Evolutionary conservation across 64 coral and sea anemone genomes (phyloP), one percentile per base, ranked within the genome.

Genomic region (Orbicella faveolata): DNA sequence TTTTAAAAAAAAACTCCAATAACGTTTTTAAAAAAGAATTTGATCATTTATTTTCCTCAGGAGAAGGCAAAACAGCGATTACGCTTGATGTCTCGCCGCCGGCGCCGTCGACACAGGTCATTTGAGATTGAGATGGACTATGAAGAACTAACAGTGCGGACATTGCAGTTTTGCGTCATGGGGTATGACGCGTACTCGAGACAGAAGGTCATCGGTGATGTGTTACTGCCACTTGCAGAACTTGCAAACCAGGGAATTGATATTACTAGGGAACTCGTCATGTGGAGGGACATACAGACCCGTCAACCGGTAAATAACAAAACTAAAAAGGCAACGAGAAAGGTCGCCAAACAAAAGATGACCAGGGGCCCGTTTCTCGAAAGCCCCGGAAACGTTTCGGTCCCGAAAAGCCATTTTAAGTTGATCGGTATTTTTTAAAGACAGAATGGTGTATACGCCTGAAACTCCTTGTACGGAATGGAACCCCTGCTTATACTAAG

Each of bases 231-330:
- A 35, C 62, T 96, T n/a, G 95, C 95, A 33, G 95, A 96, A 2
- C 68, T 96, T 48, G 90, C 91, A 13, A 75, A 74, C 7, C 88
- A 96, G 76, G 92, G 95, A n/a, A 23, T 94, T n/a, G 95, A 96
- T 61, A 79, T 96, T 23, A 96, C 95, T 2, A 88, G 26, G 34
- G 95, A 96, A 39, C 52, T 96, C 2, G 76, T 96, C 4, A 94
- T 96, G 91, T 96, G 95, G 95, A 69, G 95, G 36, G 95, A 96
- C 20, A 75, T 96, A 72, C 95, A 96, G 78, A 96, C 95, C 17
- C 62, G 63, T 16, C 90, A 92, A 87, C 92, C 84, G 90, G 89
- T 91, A 84, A 80, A 59, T 79, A 73, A 0, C 12, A 59, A 48
- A 48, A 6, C 44, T 6, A 48, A 48, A 5, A 6, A 3, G 44